Evolutionary conservation across 2,797 vertebrate genomes (phyloP).

Genomic region (Chiloscyllium punctatum): DNA sequence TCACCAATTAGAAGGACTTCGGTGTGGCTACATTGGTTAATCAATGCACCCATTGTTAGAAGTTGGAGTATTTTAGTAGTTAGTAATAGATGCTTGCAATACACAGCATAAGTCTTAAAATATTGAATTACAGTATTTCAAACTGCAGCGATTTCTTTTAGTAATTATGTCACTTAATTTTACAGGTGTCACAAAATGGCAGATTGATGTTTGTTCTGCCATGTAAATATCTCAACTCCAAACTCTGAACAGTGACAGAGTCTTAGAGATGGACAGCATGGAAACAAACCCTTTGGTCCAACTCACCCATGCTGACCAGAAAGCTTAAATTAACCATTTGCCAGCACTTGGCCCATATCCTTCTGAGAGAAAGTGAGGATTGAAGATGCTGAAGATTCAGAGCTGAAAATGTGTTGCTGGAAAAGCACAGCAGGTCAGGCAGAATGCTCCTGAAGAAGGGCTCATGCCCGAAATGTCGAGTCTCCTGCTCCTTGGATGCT

Average conservation of each 20-base stretch:
- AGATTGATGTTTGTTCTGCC: neutral
- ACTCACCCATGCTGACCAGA: no score
- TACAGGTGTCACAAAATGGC: neutral
- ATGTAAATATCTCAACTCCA: neutral
- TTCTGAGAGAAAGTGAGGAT: no score
- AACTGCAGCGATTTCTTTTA: neutral
- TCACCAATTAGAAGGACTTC: neutral
- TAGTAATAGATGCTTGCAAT: neutral
- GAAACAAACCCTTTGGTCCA: no score
- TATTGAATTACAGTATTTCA: neutral
- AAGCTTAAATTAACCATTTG: no score
- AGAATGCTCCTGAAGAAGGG: no score
- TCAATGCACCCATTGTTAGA: neutral
- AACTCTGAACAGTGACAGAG: neutral
- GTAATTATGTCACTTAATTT: neutral
- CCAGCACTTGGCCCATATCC: no score
- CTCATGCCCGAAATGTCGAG: no score
- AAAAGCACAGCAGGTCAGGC: no score
- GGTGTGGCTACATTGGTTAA: neutral
- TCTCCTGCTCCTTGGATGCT: no score
- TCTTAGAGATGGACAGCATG: no score
- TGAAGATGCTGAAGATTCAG: no score
- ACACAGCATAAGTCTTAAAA: neutral
- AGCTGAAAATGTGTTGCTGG: no score
- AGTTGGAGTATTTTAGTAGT: neutral